phyloP scores from a whole-genome alignment of 2,797 vertebrate genomes.

The Sebastes minor region DNA sequence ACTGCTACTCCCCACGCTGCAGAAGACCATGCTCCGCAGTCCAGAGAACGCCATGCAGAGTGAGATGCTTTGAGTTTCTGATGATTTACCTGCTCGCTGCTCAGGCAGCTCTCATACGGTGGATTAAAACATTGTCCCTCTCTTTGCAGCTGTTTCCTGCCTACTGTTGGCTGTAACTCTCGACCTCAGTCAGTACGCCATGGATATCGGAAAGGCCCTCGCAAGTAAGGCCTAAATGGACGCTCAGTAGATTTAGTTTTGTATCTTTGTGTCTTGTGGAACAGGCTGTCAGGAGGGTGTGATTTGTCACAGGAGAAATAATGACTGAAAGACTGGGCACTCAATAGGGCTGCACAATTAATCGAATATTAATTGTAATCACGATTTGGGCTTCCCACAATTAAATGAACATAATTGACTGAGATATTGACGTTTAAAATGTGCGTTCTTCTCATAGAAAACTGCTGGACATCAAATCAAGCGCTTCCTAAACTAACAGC shows the following conservation, averaged over 20 bases:
- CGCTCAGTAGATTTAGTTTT: not conserved
- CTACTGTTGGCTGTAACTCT: conserved; percentile 91
- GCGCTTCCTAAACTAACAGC: too few species aligned
- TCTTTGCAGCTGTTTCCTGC: conserved; percentile 87
- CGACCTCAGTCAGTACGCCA: conserved; percentile 96
- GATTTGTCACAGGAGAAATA: not conserved
- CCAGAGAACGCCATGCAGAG: conserved; percentile 96
- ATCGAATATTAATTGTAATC: too few species aligned
- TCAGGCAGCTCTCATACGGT: not conserved
- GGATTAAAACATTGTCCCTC: not conserved
- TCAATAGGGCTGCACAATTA: not conserved
- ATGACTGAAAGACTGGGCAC: not conserved
- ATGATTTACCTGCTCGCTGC: not conserved
- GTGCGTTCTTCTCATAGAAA: too few species aligned
- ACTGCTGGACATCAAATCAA: too few species aligned
- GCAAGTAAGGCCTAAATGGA: conserved; percentile 84
- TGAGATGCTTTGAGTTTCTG: conserved; percentile 60
- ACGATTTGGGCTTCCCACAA: too few species aligned
- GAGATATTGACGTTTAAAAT: too few species aligned
- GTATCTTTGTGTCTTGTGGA: not conserved
- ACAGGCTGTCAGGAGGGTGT: not conserved
- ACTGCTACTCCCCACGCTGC: conserved; percentile 89
- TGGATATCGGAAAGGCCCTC: conserved; percentile 93
- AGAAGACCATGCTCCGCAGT: conserved; percentile 94
- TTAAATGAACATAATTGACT: too few species aligned